A percentile compares a stretch with the other conserved stretches of the same genome.
Conservation (phyloP, 2,888 invertebrate species). For the Lasius fuliginosus region DNA sequence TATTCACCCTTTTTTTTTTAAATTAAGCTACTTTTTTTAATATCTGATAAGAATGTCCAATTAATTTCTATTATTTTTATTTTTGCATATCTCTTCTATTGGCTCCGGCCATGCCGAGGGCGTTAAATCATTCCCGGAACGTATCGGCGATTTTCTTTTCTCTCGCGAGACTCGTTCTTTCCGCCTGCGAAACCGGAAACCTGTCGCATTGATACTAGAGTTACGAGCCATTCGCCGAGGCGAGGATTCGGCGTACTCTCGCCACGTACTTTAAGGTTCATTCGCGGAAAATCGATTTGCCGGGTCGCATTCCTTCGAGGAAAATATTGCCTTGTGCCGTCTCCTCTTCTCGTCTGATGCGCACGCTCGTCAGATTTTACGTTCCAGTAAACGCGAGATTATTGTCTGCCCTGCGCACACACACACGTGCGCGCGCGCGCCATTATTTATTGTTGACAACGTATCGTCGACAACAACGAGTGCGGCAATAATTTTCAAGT, state of each 20-base stretch:
- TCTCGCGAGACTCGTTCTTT: constrained; percentile 17
- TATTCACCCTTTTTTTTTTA: neutral
- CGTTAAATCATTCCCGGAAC: constrained; percentile 9
- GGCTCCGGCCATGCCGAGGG: neutral
- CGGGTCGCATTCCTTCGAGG: constrained; percentile 41
- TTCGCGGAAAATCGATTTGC: constrained; percentile 55
- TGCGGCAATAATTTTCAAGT: constrained; percentile 39
- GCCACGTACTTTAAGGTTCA: constrained; percentile 54
- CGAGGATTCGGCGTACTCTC: constrained; percentile 36
- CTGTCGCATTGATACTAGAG: constrained; percentile 38
- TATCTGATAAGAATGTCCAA: neutral
- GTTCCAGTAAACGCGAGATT: constrained; percentile 53
- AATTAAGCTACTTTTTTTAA: neutral
- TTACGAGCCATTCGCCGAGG: constrained; percentile 19
- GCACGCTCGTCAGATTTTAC: constrained; percentile 55
- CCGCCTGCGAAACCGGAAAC: constrained; percentile 5
- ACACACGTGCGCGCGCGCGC: neutral
- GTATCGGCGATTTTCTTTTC: neutral
- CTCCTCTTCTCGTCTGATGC: constrained; percentile 24
- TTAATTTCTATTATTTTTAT: neutral
- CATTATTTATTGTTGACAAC: constrained; percentile 46
- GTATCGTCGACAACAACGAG: constrained; percentile 6
- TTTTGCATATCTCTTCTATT: neutral
- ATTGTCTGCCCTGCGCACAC: constrained; percentile 44
- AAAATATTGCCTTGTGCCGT: constrained; percentile 45